phyloP scores from a whole-genome alignment of 2,888 invertebrate genomes.

The Drosophila basisetae region DNA sequence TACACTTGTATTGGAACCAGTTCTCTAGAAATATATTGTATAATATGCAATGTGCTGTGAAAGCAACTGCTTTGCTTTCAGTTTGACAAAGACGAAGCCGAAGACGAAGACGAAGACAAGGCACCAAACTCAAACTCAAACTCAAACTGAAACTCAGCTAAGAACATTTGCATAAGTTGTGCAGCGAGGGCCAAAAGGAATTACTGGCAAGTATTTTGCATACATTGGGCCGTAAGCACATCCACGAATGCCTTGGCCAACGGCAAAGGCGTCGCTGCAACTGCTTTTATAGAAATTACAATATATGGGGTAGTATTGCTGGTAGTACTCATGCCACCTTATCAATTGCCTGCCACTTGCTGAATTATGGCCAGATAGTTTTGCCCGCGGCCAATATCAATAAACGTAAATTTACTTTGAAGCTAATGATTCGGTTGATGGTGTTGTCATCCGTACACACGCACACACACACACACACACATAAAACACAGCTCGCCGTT shows the following conservation, averaged over 20 bases:
- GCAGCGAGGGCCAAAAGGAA: conserved; percentile 50
- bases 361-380: conserved; percentile 34
- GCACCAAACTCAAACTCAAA: neutral
- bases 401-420: conserved; percentile 67
- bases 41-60: conserved; percentile 51
- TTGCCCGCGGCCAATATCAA: conserved; percentile 43
- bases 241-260: conserved; percentile 25
- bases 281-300: conserved; percentile 49
- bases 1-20: conserved; percentile 29
- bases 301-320: conserved; percentile 22
- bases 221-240: conserved; percentile 47
- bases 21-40: conserved; percentile 33
- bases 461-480: conserved; percentile 1
- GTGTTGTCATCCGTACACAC: conserved; percentile 30
- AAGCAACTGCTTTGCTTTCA: conserved; percentile 58
- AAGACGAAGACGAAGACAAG: neutral
- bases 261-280: conserved; percentile 38
- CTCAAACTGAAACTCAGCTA: neutral
- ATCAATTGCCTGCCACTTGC: conserved; percentile 14
- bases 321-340: neutral
- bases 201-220: conserved; percentile 67
- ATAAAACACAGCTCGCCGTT: conserved; percentile 3
- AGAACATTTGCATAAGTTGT: conserved; percentile 68
- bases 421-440: conserved; percentile 64
- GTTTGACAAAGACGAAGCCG: conserved; percentile 47